These are phyloP conservation scores for Batillaria attramentaria DNA, from an alignment of 1,140 invertebrate species.

Conservation along the genomic window DNA sequence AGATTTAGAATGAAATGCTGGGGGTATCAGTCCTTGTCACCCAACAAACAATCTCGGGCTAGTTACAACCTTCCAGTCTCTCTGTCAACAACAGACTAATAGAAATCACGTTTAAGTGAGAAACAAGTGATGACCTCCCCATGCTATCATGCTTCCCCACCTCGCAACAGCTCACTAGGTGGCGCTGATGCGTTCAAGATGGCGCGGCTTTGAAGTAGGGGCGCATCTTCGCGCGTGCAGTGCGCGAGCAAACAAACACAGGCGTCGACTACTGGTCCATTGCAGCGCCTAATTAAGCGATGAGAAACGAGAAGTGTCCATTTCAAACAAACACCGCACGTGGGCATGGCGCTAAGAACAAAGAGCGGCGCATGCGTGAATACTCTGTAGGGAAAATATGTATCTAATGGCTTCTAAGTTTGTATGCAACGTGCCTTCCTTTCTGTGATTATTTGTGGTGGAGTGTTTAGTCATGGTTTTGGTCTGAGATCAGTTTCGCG, in stretches of 20 bases:
- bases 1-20: too few species aligned
- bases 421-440: too few species aligned
- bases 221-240: not conserved
- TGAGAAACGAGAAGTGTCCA: not conserved
- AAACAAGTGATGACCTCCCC: conserved; percentile 7
- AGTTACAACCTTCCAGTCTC: not conserved
- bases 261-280: not conserved
- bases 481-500: too few species aligned
- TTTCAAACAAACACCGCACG: conserved; percentile 8
- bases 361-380: too few species aligned
- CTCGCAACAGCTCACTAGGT: not conserved
- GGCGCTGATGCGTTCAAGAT: conserved; percentile 14
- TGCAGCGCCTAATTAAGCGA: not conserved
- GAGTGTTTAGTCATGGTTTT: too few species aligned
- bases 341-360: not conserved
- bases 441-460: too few species aligned
- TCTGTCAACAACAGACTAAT: not conserved
- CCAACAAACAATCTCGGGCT: too few species aligned
- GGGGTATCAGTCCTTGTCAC: too few species aligned
- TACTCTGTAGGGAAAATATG: too few species aligned
- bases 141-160: not conserved
- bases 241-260: not conserved
- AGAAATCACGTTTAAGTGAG: not conserved
- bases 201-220: not conserved
- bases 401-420: too few species aligned